Percentiles rank a stretch among this genome's conserved stretches.
Conservation (phyloP, 2,797 vertebrate species). For the Erpetoichthys calabaricus region DNA sequence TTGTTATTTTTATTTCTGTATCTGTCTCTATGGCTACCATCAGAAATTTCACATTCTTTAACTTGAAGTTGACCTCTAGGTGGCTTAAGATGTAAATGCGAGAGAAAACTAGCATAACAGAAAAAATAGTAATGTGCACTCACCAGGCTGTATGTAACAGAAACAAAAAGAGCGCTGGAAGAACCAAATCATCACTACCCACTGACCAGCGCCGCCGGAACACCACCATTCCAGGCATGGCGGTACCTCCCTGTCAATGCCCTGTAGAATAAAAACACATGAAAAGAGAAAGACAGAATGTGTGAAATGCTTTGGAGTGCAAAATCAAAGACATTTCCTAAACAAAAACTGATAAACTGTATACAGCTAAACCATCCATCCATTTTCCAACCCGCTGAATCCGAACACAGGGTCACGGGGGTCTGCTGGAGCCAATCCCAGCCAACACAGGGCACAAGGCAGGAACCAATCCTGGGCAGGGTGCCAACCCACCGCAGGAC, state of each 20-base stretch:
- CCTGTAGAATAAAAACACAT: conserved; percentile 32
- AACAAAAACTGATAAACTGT: conserved; percentile 18
- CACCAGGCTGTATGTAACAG: conserved; percentile 92
- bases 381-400: too few relatives aligned
- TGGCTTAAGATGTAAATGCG: too few relatives aligned
- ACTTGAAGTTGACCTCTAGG: too few relatives aligned
- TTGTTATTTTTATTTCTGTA: too few relatives aligned
- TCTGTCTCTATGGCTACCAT: too few relatives aligned
- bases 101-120: too few relatives aligned
- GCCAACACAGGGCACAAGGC: too few relatives aligned
- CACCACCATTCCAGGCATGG: conserved; percentile 97
- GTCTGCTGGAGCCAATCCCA: too few relatives aligned
- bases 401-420: too few relatives aligned
- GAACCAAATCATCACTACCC: conserved; percentile 97
- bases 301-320: not conserved
- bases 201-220: conserved; percentile 99
- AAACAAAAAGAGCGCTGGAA: conserved; percentile 95
- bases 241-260: conserved; percentile 37
- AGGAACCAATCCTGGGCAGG: too few relatives aligned
- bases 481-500: too few relatives aligned
- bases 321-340: not conserved
- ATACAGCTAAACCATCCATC: not conserved
- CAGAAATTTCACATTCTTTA: too few relatives aligned
- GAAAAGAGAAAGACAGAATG: not conserved
- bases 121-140: conserved; percentile 29